Percentiles rank a stretch among this genome's conserved stretches.
Evolutionary conservation across 2,797 vertebrate genomes (phyloP).

Genomic region (Halcyon badia): DNA sequence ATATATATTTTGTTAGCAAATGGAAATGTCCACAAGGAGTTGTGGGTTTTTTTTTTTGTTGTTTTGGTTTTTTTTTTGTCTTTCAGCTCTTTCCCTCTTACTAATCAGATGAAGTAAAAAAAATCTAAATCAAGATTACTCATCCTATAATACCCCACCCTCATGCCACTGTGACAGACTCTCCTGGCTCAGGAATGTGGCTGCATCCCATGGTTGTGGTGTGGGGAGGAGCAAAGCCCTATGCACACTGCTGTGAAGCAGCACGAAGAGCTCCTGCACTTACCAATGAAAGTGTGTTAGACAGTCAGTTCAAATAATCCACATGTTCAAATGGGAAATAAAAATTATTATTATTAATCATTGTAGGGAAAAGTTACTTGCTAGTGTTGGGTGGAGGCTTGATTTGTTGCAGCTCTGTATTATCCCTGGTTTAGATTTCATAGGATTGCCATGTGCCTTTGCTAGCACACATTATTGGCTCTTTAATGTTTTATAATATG

Average conservation of each 20-base stretch:
- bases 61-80: not conserved
- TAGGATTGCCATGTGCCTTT: not conserved
- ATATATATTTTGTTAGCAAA: slow-evolving; percentile 54
- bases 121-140: slow-evolving; percentile 13
- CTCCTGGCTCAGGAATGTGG: not conserved
- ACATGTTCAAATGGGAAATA: not conserved
- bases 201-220: fast-evolving
- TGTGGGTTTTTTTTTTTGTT: not conserved
- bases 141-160: not conserved
- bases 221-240: not conserved
- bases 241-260: not conserved
- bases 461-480: not conserved
- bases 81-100: slow-evolving; percentile 28
- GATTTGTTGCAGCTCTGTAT: not conserved
- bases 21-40: slow-evolving; percentile 50
- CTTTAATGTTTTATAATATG: not conserved
- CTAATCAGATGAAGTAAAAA: slow-evolving; percentile 28
- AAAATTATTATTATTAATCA: not conserved
- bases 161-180: not conserved
- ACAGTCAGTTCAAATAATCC: not conserved
- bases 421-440: not conserved
- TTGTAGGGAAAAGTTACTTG: not conserved
- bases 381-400: not conserved
- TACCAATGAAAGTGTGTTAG: fast-evolving
- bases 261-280: not conserved